Base-by-base conservation (phyloP, 2,888 invertebrate genomes). In the Calameuta pallipes region DNA sequence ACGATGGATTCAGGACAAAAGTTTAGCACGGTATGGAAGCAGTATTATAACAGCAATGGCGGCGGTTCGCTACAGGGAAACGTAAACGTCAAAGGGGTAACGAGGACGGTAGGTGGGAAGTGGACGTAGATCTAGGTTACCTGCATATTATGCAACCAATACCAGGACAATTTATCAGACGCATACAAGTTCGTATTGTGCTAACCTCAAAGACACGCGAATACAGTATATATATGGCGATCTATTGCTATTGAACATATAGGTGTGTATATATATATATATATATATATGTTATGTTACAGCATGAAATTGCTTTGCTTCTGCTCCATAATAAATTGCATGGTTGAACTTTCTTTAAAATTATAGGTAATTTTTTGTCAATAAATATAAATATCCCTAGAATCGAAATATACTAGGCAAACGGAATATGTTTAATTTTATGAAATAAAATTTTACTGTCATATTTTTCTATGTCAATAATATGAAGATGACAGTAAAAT, bases 101-200 rank as follows among this genome's bases (percentile, higher is more conserved):
- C 82, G 89, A 85, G 88, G 85, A 82, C 87, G 85, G 81, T 83
- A 82, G 85, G 86, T 87, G 86, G 87, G 82, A 85, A 83, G 80
- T 36, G 71, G 71, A 33, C 71, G 71, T 78, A 82, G 80, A 89
- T 88, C 88, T 89, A 83, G 90, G 89, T 89, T 89, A 89, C 88
- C 88, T 88, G 88, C 83, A 88, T 87, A 89, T 89, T 89, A 89
- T 89, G 89, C 90, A 89, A 89, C 87, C 85, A 86, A 86, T 82
- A 71, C 71, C 71, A 84, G 77, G 78, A 82, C 80, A 79, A 83
- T 86, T 82, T 80, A 84, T 80, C 80, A 33, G 13, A 34, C 71
- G 71, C 37, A 23, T 30, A 74, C 74, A 36, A 56, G 56, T 23
- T 9, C 56, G 56, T 56, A 56, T 56, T 23, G 56, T 56, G 56